Evolutionary conservation across 2,113 vertebrate genomes (phyloP).

Genomic region (Podocnemis expansa): DNA sequence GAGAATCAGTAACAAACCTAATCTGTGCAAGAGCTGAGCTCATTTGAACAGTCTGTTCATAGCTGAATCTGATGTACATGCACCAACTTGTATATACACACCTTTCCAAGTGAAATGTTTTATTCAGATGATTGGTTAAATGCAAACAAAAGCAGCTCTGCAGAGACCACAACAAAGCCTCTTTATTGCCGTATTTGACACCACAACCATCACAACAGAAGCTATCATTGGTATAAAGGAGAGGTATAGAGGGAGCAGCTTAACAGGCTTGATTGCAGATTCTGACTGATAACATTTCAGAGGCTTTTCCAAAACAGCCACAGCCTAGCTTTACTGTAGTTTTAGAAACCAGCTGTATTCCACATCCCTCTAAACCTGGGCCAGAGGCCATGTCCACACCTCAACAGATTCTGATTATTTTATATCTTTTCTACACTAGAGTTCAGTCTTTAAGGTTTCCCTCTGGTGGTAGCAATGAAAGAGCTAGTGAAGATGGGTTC

Average conservation of each 20-base stretch:
- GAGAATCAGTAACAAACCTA: fast-evolving
- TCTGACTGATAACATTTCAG: not conserved
- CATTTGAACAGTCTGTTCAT: slow-evolving; percentile 34
- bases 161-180: slow-evolving; percentile 66
- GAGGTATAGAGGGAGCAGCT: slow-evolving; percentile 42
- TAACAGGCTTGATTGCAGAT: not conserved
- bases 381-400: not conserved
- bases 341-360: slow-evolving; percentile 33
- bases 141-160: slow-evolving; percentile 42
- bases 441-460: not conserved
- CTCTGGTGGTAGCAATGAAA: not conserved
- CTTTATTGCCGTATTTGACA: slow-evolving; percentile 42
- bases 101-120: slow-evolving; percentile 19
- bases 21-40: slow-evolving; percentile 37
- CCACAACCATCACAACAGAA: slow-evolving; percentile 53
- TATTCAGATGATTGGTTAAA: slow-evolving; percentile 39
- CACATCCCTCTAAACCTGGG: not conserved
- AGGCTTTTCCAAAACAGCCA: not conserved
- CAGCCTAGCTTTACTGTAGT: slow-evolving; percentile 40
- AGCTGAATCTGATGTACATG: not conserved
- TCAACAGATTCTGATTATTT: slow-evolving; percentile 39
- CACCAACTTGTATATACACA: slow-evolving; percentile 18
- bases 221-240: slow-evolving; percentile 19
- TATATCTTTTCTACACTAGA: slow-evolving; percentile 37
- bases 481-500: not conserved